Base-by-base conservation (phyloP, 2,113 vertebrate genomes). In the Nyctibius bracteatus region DNA sequence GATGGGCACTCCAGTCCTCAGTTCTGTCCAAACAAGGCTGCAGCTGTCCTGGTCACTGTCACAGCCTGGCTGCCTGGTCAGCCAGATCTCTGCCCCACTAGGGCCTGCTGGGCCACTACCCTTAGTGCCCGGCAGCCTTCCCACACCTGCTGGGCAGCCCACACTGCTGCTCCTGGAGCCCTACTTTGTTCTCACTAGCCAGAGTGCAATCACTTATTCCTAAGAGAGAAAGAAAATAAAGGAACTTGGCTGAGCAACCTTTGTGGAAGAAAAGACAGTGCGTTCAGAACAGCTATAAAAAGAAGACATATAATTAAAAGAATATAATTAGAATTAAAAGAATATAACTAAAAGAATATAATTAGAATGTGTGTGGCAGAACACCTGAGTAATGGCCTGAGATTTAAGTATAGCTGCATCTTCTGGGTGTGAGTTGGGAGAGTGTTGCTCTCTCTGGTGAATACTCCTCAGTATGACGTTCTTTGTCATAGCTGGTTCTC, bases 281-380 rank as follows among this genome's bases (percentile, higher is more conserved):
- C 44, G n/a, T 91, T 94, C 84, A 86, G 20, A 91, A 25, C 28
- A 74, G 31, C 85, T 89, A 51, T 78, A 87, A 59, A 95, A 89
- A 73, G n/a, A 93, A 86, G 62, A 61, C 9, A 31, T 80, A 39
- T 80, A 80, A 63, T 67, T 77, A 62, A 93, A 86, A 54, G 15
- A 75, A 41, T 71, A 63, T 74, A 71, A 86, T 86, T 81, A 89
- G 52, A 92, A 57, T 57, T n/a, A n/a, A n/a, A n/a, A n/a, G n/a
- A n/a, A 31, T 80, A 39, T 80, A 80, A 63, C 63, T 77, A 62
- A 93, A 86, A 54, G 15, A 75, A 41, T 71, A 63, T 74, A 71
- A 86, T 86, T 81, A 89, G 52, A 92, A 57, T 57, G 28, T 57
- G 44, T 66, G 58, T 92, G 52, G 21, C 35, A 54, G n/a, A 86